Conservation (phyloP, 2,113 vertebrate species). For the Ia io region DNA sequence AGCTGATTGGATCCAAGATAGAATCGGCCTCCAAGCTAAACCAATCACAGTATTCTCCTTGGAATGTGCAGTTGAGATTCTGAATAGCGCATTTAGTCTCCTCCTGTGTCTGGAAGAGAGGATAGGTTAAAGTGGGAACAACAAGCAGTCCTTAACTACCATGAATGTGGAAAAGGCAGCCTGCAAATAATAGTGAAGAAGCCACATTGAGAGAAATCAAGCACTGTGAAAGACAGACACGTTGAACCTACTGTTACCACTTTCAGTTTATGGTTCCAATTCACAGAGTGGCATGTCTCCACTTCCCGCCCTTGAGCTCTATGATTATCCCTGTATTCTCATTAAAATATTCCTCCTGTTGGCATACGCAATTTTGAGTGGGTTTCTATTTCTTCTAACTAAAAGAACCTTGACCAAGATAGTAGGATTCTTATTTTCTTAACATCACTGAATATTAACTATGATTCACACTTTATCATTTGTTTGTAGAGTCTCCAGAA, state of each 20-base stretch:
- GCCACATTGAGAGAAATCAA: background rate
- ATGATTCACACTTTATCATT: background rate
- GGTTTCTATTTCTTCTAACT: conserved; percentile 41
- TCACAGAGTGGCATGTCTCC: background rate
- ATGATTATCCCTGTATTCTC: conserved; percentile 5
- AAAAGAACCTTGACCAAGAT: conserved; percentile 40
- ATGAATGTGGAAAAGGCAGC: background rate
- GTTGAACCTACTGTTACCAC: background rate
- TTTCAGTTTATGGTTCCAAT: background rate
- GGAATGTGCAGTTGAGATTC: background rate
- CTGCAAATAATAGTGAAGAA: background rate
- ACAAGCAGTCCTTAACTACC: background rate
- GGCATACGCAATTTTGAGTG: background rate
- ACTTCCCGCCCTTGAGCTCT: background rate
- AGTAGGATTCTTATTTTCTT: background rate
- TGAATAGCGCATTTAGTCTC: background rate
- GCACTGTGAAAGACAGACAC: background rate
- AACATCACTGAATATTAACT: background rate
- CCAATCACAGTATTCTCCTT: background rate
- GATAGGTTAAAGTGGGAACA: background rate
- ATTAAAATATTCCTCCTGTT: background rate
- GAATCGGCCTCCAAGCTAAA: background rate
- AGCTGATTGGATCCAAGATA: background rate
- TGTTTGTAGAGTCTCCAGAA: background rate
- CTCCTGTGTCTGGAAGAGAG: background rate